Evolutionary conservation across 2,888 invertebrate species (phyloP).

Genomic region (Noctua fimbriata): DNA sequence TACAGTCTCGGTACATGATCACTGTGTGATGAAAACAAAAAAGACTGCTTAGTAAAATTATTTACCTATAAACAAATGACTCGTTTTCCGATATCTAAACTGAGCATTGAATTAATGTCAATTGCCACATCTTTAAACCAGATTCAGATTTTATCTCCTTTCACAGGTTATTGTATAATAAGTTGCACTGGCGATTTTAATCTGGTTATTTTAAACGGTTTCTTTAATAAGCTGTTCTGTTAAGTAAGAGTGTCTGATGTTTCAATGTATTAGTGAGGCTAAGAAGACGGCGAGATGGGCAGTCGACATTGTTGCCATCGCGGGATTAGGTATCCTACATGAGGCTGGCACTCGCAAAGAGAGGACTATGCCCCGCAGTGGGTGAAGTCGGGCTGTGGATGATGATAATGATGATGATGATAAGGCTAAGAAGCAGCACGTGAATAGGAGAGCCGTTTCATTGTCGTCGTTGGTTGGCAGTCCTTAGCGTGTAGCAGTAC

Average conservation of each 20-base stretch:
- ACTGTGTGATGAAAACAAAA: neutral
- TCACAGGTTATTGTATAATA: constrained; percentile 47
- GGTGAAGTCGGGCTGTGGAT: neutral
- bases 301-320: neutral
- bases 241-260: neutral
- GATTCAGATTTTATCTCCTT: constrained; percentile 16
- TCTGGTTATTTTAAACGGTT: neutral
- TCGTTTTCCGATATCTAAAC: constrained; percentile 2
- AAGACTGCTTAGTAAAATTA: neutral
- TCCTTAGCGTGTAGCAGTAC: neutral
- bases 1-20: neutral
- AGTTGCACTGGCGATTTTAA: constrained; percentile 2
- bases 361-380: neutral
- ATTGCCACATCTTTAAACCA: constrained; percentile 13
- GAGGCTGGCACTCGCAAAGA: neutral
- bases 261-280: neutral
- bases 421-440: neutral
- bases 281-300: neutral
- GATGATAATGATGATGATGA: neutral
- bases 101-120: constrained; percentile 10
- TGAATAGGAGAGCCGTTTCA: too few species aligned
- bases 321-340: neutral
- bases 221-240: neutral
- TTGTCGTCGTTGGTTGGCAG: too few species aligned
- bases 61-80: neutral